phyloP scores from a whole-genome alignment of 2,797 vertebrate species.

The Triplophysa bombifrons region DNA sequence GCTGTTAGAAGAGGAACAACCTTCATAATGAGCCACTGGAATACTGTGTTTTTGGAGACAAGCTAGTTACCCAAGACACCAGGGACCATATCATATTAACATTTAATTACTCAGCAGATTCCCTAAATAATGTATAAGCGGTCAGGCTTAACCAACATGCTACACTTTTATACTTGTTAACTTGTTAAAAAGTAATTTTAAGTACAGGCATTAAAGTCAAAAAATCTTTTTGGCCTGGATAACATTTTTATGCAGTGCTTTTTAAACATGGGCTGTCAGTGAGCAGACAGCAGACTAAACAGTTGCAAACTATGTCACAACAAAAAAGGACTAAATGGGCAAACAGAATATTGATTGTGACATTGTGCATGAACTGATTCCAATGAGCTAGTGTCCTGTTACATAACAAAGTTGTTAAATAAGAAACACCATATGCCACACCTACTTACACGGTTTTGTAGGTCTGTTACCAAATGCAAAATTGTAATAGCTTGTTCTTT shows the following conservation, averaged over 20 bases:
- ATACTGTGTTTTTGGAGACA: not conserved
- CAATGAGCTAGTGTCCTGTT: conserved; percentile 6
- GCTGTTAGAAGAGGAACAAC: not conserved
- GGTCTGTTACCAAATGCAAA: not conserved
- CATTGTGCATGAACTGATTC: not conserved
- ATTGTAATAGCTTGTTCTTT: not conserved
- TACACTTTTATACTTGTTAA: conserved; percentile 75
- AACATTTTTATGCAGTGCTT: conserved; percentile 31
- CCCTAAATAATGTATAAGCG: conserved; percentile 75
- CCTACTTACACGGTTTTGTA: not conserved
- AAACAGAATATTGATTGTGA: not conserved
- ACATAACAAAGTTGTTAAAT: not conserved
- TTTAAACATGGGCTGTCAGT: not conserved
- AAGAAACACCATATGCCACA: conserved; percentile 3
- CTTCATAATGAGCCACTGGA: too few relatives aligned
- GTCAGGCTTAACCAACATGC: conserved; percentile 63
- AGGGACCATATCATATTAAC: conserved; percentile 70
- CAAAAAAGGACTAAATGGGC: not conserved
- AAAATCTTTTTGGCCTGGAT: conserved; percentile 37
- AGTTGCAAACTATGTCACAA: conserved; percentile 33
- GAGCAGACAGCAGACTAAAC: not conserved
- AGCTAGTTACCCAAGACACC: conserved; percentile 51
- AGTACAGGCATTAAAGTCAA: conserved; percentile 48
- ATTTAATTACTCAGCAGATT: conserved; percentile 77
- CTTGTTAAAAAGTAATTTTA: conserved; percentile 39